A percentile compares a stretch with the other conserved stretches of the same genome.
Evolutionary conservation across 2,888 invertebrate genomes (phyloP).

Genomic region (Ceratothoa steindachneri): DNA sequence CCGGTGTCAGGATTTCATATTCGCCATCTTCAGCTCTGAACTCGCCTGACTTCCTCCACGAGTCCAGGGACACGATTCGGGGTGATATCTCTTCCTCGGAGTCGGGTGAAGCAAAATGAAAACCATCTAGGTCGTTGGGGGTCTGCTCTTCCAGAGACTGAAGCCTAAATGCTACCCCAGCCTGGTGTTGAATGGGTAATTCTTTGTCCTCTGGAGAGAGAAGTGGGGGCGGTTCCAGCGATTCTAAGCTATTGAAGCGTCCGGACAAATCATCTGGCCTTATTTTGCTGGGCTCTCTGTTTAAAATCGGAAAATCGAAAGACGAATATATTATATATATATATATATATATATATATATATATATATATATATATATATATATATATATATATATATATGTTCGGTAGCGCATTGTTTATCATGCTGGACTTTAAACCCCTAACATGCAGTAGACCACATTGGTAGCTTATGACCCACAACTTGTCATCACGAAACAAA

Average conservation of each 20-base stretch:
- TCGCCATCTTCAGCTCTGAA: slow-evolving; percentile 18
- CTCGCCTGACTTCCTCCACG: slow-evolving; percentile 9
- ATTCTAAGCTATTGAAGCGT: neutral
- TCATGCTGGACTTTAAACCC: too few relatives aligned
- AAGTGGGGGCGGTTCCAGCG: neutral
- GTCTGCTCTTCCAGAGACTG: neutral
- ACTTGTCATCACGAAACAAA: too few relatives aligned
- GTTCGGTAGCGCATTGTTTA: neutral
- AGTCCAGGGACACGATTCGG: slow-evolving; percentile 19
- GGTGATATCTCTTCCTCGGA: slow-evolving; percentile 23
- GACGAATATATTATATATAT: slow-evolving; percentile 4
- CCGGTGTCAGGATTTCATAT: slow-evolving; percentile 53
- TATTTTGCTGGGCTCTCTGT: neutral
- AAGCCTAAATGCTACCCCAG: neutral
- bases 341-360: slow-evolving; percentile 13
- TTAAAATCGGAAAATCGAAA: neutral
- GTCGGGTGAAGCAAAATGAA: neutral
- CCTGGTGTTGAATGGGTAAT: neutral
- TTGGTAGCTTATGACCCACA: too few relatives aligned
- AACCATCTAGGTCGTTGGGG: neutral
- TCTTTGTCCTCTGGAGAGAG: neutral
- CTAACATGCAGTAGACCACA: too few relatives aligned
- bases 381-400: neutral
- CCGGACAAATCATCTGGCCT: neutral
- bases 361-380: neutral